These are phyloP conservation scores for Drosophila dunni DNA, from an alignment of 1,140 invertebrate species.

Conservation along the genomic window DNA sequence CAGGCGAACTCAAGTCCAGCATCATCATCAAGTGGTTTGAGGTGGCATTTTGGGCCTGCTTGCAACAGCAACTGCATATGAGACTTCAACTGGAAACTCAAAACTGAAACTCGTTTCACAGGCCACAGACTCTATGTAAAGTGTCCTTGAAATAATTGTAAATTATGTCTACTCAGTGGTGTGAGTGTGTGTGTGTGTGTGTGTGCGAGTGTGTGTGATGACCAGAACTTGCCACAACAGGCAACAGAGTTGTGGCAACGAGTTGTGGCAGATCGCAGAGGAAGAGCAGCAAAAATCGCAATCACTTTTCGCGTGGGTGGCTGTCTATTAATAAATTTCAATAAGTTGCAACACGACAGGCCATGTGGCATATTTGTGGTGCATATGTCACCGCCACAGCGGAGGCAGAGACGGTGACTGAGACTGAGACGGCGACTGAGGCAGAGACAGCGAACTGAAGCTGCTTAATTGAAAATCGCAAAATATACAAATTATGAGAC, in stretches of 20 bases:
- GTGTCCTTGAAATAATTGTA: constrained; percentile 84
- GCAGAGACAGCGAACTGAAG: constrained; percentile 12
- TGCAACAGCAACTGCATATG: neutral
- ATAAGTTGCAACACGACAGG: constrained; percentile 65
- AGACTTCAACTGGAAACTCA: no score
- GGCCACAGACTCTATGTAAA: constrained; percentile 56
- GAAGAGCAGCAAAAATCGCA: neutral
- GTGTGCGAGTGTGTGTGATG: constrained; percentile 1
- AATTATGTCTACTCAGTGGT: constrained; percentile 78
- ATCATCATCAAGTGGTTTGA: constrained; percentile 36
- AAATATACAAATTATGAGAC: constrained; percentile 72
- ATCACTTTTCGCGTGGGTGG: constrained; percentile 47
- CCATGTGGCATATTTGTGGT: constrained; percentile 78
- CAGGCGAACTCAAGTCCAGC: constrained; percentile 46
- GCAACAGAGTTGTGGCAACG: constrained; percentile 18
- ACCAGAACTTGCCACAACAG: neutral
- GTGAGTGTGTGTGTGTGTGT: neutral
- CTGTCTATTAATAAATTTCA: constrained; percentile 79
- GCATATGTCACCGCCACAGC: constrained; percentile 66
- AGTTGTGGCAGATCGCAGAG: neutral
- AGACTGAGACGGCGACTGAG: neutral
- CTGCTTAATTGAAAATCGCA: constrained; percentile 78
- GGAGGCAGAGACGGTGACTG: constrained; percentile 4
- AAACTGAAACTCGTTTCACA: constrained; percentile 41
- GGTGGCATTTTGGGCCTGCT: constrained; percentile 25